Conservation (phyloP, 2,113 vertebrate species). For the Odocoileus hemionus region DNA sequence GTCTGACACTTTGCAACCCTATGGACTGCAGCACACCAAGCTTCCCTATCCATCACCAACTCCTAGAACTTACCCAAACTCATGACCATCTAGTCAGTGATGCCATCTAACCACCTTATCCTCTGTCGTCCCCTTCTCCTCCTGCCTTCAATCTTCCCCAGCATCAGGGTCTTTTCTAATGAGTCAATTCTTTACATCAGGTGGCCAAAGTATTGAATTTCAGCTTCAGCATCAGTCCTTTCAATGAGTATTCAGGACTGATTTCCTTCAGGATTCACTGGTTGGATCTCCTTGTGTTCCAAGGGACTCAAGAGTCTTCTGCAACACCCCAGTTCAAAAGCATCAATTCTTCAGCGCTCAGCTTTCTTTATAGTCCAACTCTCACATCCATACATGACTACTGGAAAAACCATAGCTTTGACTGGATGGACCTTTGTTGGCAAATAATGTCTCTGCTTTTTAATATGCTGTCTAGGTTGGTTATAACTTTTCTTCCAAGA, state of each 20-base stretch:
- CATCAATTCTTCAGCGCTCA: background rate
- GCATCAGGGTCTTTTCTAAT: background rate
- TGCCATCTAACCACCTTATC: background rate
- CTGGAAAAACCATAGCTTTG: background rate
- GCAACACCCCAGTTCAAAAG: background rate
- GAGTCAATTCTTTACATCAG: rapidly evolving
- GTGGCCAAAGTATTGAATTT: background rate
- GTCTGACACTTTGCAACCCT: background rate
- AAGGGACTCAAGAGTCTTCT: background rate
- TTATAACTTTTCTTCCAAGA: background rate
- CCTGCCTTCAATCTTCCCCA: background rate
- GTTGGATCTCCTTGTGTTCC: background rate
- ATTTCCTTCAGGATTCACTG: background rate
- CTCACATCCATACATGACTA: background rate
- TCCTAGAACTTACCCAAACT: background rate
- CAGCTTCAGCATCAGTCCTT: background rate
- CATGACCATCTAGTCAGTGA: background rate
- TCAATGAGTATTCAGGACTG: background rate
- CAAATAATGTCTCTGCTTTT: background rate
- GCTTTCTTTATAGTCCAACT: background rate
- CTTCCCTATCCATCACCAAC: background rate
- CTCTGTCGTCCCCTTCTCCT: background rate
- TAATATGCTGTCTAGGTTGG: background rate
- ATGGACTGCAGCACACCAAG: background rate
- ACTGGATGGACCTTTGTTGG: background rate